Evolutionary conservation across 2,888 invertebrate species (phyloP).

Genomic region (Panopea generosa): DNA sequence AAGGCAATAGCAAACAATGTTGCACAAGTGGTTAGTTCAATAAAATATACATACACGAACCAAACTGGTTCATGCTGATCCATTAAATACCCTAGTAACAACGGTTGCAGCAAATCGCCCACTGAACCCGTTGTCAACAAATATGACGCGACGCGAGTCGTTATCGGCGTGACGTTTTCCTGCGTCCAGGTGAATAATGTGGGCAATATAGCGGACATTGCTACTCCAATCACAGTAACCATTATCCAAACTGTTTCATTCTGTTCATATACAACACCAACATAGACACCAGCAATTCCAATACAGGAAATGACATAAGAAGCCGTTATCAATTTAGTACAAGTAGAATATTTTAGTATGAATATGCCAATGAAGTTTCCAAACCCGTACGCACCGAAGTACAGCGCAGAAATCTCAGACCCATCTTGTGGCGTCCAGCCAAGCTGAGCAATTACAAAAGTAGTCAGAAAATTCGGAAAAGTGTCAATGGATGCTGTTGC

Average conservation of each 20-base stretch:
- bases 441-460: constrained; percentile 47
- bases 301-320: constrained; percentile 62
- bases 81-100: constrained; percentile 66
- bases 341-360: constrained; percentile 78
- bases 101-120: constrained; percentile 62
- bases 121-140: constrained; percentile 58
- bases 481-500: constrained; percentile 72
- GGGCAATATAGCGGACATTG: constrained; percentile 67
- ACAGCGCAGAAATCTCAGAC: no score
- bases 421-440: constrained; percentile 38
- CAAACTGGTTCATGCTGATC: constrained; percentile 58
- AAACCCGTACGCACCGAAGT: constrained; percentile 29
- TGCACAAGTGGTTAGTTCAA: no score
- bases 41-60: constrained; percentile 59
- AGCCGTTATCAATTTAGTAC: constrained; percentile 81
- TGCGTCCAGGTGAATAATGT: constrained; percentile 69
- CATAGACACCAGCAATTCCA: constrained; percentile 51
- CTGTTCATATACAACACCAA: constrained; percentile 42
- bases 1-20: no score
- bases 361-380: constrained; percentile 58
- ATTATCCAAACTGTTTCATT: constrained; percentile 61
- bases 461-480: constrained; percentile 52
- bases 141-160: constrained; percentile 60
- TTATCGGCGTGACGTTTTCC: constrained; percentile 59
- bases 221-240: constrained; percentile 56